Percentiles rank a stretch among this genome's conserved stretches.
Evolutionary conservation across 2,797 vertebrate species (phyloP).

Genomic region (Mormyrops attenuatus): DNA sequence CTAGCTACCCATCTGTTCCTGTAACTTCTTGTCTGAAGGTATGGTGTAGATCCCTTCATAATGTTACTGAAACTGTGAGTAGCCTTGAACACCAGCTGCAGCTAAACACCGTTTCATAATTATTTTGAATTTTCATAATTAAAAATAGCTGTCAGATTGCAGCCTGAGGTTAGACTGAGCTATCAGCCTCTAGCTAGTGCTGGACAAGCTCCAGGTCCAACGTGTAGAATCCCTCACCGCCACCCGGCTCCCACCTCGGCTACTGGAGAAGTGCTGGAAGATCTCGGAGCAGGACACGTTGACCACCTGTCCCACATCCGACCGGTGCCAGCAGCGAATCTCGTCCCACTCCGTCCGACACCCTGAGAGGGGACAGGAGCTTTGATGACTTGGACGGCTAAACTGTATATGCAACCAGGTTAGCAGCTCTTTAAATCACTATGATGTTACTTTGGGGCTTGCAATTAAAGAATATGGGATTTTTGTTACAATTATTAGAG

Average conservation of each 20-base stretch:
- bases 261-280: conserved; percentile 73
- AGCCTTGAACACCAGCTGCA: neutral
- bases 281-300: conserved; percentile 69
- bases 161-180: neutral
- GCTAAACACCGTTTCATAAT: neutral
- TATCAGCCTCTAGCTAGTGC: neutral
- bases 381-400: neutral
- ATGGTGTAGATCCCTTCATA: neutral
- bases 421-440: neutral
- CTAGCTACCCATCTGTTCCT: neutral
- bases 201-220: neutral
- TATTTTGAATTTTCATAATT: neutral
- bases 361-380: conserved; percentile 42
- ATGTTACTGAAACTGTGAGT: neutral
- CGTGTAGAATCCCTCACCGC: neutral
- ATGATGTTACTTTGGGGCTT: neutral
- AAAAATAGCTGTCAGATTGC: neutral
- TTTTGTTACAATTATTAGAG: neutral
- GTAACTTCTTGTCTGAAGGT: neutral
- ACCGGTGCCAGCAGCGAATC: conserved; percentile 70
- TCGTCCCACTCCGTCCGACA: conserved; percentile 76
- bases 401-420: neutral
- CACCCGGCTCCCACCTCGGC: conserved; percentile 50
- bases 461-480: neutral
- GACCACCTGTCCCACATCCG: conserved; percentile 66